Percentiles rank a stretch among this genome's conserved stretches.
Evolutionary conservation across 2,888 invertebrate genomes (phyloP).

Genomic region (Cheilosia grossa): DNA sequence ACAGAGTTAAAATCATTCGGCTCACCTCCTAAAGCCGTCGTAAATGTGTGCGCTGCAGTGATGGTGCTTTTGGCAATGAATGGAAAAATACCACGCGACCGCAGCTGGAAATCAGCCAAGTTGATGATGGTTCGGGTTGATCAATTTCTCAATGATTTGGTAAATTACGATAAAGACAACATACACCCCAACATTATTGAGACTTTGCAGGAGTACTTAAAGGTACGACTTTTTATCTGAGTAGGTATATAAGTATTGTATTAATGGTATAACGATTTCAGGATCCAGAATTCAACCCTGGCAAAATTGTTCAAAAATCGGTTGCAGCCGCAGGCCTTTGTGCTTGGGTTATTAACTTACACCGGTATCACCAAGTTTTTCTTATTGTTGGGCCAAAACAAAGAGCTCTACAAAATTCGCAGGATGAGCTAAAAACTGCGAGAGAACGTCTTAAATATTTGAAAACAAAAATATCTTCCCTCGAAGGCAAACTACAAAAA

Average conservation of each 20-base stretch:
- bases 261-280: conserved; percentile 48
- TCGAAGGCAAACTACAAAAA: conserved; percentile 89
- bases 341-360: conserved; percentile 97
- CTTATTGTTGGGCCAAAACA: conserved; percentile 97
- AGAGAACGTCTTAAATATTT: conserved; percentile 90
- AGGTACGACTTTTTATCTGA: conserved; percentile 73
- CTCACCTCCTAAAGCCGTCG: conserved; percentile 95
- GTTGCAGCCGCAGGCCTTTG: conserved; percentile 96
- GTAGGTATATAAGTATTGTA: background rate
- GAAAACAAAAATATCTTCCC: conserved; percentile 87
- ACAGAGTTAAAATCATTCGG: conserved; percentile 98
- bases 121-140: conserved; percentile 95
- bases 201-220: conserved; percentile 85
- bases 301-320: conserved; percentile 93
- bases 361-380: conserved; percentile 94
- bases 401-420: conserved; percentile 93
- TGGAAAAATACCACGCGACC: conserved; percentile 95
- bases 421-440: conserved; percentile 92
- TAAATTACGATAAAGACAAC: conserved; percentile 96
- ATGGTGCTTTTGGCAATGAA: conserved; percentile 92
- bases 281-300: conserved; percentile 93
- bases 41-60: conserved; percentile 94
- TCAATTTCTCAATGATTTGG: conserved; percentile 91
- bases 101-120: conserved; percentile 97
- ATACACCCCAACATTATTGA: conserved; percentile 95